phyloP scores from a whole-genome alignment of 2,888 invertebrate species.

The Andrena minutula region DNA sequence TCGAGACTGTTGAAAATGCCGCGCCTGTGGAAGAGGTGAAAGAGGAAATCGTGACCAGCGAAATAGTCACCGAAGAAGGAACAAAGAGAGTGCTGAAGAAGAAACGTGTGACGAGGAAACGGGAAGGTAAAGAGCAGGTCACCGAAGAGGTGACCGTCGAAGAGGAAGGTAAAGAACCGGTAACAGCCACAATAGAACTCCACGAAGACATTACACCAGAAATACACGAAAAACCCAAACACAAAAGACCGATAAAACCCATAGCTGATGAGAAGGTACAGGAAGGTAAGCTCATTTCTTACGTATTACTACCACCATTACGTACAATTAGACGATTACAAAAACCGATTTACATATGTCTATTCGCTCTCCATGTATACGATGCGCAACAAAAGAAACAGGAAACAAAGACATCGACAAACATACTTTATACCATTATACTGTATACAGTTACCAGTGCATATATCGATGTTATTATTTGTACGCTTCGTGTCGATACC shows the following conservation, averaged over 20 bases:
- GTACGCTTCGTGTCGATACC: constrained; percentile 37
- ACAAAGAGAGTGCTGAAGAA: constrained; percentile 77
- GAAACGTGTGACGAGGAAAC: constrained; percentile 80
- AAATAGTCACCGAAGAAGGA: constrained; percentile 81
- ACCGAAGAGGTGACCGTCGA: constrained; percentile 85
- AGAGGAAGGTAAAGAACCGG: constrained; percentile 85
- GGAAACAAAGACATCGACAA: constrained; percentile 70
- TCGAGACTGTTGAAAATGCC: constrained; percentile 34
- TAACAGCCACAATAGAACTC: constrained; percentile 80
- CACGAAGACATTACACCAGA: constrained; percentile 78
- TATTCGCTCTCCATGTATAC: constrained; percentile 37
- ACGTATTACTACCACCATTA: constrained; percentile 59
- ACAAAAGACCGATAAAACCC: constrained; percentile 77
- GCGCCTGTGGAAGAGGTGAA: constrained; percentile 71
- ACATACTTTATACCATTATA: constrained; percentile 39
- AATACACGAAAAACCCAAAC: constrained; percentile 79
- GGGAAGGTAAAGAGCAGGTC: constrained; percentile 84
- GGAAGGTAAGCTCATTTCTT: constrained; percentile 77
- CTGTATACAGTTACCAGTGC: constrained; percentile 29
- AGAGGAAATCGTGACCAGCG: constrained; percentile 54
- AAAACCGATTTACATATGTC: constrained; percentile 19
- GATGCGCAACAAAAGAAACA: constrained; percentile 52
- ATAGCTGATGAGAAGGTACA: constrained; percentile 75
- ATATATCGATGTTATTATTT: constrained; percentile 34
- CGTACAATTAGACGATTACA: constrained; percentile 47